Evolutionary conservation across 1,140 invertebrate genomes (phyloP).

Genomic region (Diorhabda elongata): DNA sequence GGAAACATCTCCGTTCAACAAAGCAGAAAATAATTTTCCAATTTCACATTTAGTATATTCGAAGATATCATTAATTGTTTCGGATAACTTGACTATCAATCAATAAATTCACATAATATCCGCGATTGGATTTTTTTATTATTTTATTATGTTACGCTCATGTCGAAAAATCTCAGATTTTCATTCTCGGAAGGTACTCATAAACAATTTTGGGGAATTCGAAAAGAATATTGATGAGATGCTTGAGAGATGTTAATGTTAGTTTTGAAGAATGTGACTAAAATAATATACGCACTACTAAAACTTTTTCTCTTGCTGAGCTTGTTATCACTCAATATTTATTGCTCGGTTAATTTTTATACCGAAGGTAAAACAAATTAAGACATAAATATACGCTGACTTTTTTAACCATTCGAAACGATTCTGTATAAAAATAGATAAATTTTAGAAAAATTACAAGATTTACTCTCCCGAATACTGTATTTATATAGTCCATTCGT

Average conservation of each 20-base stretch:
- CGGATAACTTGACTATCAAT: background rate
- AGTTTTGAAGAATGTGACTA: conserved; percentile 21
- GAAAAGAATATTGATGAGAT: conserved; percentile 22
- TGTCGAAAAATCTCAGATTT: conserved; percentile 16
- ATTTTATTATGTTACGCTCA: background rate
- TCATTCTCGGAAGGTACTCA: conserved; percentile 18
- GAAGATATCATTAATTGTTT: background rate
- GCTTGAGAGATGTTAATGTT: conserved; percentile 17
- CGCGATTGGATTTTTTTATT: background rate
- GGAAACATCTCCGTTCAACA: background rate
- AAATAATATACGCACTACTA: conserved; percentile 20
- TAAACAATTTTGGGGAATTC: conserved; percentile 23
- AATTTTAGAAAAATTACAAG: too few species aligned
- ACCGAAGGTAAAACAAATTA: background rate
- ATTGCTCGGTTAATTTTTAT: conserved; percentile 14
- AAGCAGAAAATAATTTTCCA: background rate
- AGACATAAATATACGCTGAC: background rate
- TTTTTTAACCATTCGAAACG: background rate
- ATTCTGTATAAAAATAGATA: too few species aligned
- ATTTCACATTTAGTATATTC: background rate
- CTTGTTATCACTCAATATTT: conserved; percentile 17
- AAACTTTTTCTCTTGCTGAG: conserved; percentile 8
- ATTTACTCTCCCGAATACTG: too few species aligned
- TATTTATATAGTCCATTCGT: too few species aligned
- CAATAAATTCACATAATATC: background rate